phyloP scores from a whole-genome alignment of 2,113 vertebrate species.

The Sakesphorus luctuosus region DNA sequence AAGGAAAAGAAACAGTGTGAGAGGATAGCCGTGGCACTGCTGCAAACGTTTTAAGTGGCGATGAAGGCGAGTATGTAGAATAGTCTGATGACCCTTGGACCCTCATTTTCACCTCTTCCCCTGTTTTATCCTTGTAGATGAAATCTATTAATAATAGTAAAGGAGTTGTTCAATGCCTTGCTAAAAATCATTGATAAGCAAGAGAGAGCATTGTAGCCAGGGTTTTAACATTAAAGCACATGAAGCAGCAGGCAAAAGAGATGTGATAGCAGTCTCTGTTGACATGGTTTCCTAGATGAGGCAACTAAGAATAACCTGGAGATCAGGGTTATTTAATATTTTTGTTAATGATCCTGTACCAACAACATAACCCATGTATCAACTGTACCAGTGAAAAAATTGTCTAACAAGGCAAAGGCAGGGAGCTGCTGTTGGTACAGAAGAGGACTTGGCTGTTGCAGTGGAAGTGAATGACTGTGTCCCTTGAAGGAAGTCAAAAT shows the following conservation, averaged over 20 bases:
- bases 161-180: neutral
- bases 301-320: neutral
- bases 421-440: fast-evolving
- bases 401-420: neutral
- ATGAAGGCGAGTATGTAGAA: neutral
- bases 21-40: neutral
- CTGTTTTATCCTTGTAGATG: neutral
- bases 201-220: neutral
- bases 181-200: neutral
- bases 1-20: neutral
- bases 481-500: neutral
- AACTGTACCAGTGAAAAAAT: neutral
- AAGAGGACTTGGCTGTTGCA: neutral
- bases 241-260: neutral
- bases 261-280: neutral
- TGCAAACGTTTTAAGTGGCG: neutral
- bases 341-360: neutral
- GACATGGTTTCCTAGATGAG: neutral
- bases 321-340: neutral
- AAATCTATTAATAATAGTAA: neutral
- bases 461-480: neutral
- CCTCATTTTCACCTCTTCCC: neutral
- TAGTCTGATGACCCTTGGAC: neutral
- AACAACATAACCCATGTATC: neutral
- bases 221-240: neutral